phyloP scores from a whole-genome alignment of 2,113 vertebrate genomes.

The Ifrita kowaldi region DNA sequence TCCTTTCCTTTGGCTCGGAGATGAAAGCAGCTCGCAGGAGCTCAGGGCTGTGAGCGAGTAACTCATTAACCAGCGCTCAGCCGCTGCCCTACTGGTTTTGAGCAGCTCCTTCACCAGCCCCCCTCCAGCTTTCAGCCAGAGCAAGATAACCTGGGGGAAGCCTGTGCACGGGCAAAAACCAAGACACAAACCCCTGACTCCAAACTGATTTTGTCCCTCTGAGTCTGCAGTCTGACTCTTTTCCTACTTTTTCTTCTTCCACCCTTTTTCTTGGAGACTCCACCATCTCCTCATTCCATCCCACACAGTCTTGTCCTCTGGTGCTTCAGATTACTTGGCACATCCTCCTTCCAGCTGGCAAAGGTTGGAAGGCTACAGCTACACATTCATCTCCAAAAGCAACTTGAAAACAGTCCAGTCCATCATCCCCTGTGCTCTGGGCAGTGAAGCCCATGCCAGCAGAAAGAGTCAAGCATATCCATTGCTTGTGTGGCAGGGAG shows the following conservation, averaged over 20 bases:
- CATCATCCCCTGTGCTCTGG: not conserved
- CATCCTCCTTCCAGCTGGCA: not conserved
- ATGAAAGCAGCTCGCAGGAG: slow-evolving; percentile 24
- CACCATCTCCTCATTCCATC: not conserved
- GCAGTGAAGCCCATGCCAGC: not conserved
- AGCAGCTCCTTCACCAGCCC: not conserved
- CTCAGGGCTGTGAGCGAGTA: not conserved
- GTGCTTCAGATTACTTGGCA: not conserved
- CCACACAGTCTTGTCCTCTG: not conserved
- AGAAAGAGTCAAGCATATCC: not conserved
- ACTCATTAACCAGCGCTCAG: slow-evolving; percentile 37
- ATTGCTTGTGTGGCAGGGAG: not conserved
- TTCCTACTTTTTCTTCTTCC: not conserved
- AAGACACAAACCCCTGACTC: not conserved
- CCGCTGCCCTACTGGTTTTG: not conserved
- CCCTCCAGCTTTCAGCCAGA: not conserved
- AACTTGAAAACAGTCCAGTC: not conserved
- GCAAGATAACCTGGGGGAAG: not conserved
- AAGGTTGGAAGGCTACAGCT: not conserved
- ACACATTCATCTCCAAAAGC: not conserved
- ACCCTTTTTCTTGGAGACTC: not conserved
- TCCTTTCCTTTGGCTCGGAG: slow-evolving; percentile 18
- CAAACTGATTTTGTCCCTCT: not conserved
- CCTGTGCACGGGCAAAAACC: not conserved
- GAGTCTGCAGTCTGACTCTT: not conserved